Evolutionary conservation across 2,797 vertebrate species (phyloP), one percentile per base, ranked within the genome.

Genomic region (Onychomys leucogaster): DNA sequence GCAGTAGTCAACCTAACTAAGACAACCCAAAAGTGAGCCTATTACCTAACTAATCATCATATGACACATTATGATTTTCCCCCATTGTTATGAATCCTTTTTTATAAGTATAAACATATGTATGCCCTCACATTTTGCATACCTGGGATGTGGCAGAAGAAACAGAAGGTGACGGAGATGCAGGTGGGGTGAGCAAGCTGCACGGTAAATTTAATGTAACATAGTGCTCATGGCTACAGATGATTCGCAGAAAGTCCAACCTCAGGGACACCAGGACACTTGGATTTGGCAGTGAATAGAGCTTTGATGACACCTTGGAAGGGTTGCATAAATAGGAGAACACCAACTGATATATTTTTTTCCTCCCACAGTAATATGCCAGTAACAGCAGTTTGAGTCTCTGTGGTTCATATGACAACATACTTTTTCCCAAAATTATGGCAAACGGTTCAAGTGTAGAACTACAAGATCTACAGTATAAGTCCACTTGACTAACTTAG

Each of bases 71-170:
- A 43, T 6, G 21, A 46, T 16, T 77, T 92, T 37, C 52, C 59
- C 23, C 27, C 43, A 96, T 25, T 67, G 10, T 69, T 85, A 80
- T 84, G 43, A 85, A 75, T 57, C 23, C 37, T 84, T 96, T 82
- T 83, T 32, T 1, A 27, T 61, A 89, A 90, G 78, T 16, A 5
- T 27, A 7, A n/a, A 46, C 73, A 43, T 12, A 34, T 1, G 37
- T 84, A 41, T 76, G 17, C 73, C n/a, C 55, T 55, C 6, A 73
- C 29, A 25, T 49, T 92, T 41, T 65, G 83, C 95, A 37, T 98
- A 99, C 99, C 99, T 99, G 99, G 67, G 99, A 99, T 17, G 99
- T 99, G 84, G 99, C 99, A 77, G 99, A 99, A 92, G 99, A 99
- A 87, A 99, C 99, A 0, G 99, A 99, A 0, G 99, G 99, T 0